Percentiles rank a stretch among this genome's conserved stretches.
phyloP scores from a whole-genome alignment of 2,113 vertebrate species.

The Scophthalmus maximus region DNA sequence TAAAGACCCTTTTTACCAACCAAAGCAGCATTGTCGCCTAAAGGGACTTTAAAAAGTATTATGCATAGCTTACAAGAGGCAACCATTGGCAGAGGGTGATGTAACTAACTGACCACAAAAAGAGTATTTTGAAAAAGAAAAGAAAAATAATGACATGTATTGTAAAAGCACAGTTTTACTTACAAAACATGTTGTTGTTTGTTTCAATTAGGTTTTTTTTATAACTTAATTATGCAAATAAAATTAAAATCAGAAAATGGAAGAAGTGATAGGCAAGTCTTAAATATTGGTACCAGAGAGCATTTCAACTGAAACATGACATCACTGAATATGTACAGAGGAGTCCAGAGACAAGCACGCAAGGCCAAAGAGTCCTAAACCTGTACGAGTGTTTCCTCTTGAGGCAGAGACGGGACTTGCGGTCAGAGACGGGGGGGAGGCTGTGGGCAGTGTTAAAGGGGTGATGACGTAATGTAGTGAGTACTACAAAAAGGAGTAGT shows the following conservation, averaged over 20 bases:
- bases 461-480: constrained; percentile 66
- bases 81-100: constrained; percentile 69
- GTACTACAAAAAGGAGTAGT: constrained; percentile 75
- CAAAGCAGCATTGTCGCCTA: constrained; percentile 59
- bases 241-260: constrained; percentile 58
- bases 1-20: constrained; percentile 53
- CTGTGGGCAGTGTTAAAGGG: constrained; percentile 70
- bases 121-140: constrained; percentile 17
- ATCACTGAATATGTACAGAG: constrained; percentile 76
- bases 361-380: constrained; percentile 60
- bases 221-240: constrained; percentile 44
- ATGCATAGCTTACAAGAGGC: constrained; percentile 82
- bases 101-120: constrained; percentile 47
- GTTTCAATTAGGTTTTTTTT: constrained; percentile 37
- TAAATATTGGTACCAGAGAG: constrained; percentile 66
- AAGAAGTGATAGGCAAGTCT: constrained; percentile 52
- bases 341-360: constrained; percentile 41
- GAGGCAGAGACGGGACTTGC: constrained; percentile 55
- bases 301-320: constrained; percentile 56
- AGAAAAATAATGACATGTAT: constrained; percentile 42
- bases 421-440: constrained; percentile 53
- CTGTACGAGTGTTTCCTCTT: constrained; percentile 62
- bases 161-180: constrained; percentile 55
- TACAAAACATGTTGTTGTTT: constrained; percentile 45
- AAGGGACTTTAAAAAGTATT: constrained; percentile 49